Evolutionary conservation across 35 echinoderm and acorn worm genomes (phyloP), one percentile per base, ranked within the genome.

Genomic region (Ptychodera flava): DNA sequence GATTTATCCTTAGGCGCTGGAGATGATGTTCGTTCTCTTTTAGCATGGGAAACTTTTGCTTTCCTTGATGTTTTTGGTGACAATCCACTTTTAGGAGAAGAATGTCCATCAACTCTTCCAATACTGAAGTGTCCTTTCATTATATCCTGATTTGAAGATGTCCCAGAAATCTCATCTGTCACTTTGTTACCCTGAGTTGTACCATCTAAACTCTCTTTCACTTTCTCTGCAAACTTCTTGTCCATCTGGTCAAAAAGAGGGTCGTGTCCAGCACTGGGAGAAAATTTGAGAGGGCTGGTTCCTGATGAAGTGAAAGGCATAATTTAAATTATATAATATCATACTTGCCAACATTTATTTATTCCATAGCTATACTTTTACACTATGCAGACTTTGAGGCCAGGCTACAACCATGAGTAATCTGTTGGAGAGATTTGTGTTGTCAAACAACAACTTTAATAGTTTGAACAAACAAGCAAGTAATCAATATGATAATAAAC

Each of bases 61-160:
- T 93, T 92, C 32, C 92, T 29, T 38, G 79, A 81, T 31, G 86
- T 79, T 38, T 99, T 94, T 6, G 96, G 93, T 22, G 96, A 99
- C 76, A 94, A 78, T 35, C 91, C 89, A 34, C 81, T 90, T 81
- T 99, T 99, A 34, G 96, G 96, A 31, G 96, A 99, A 28, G 79
- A 78, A 52, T 87, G 89, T 27, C 90, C 89, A 36, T 91, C 88
- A 10, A 90, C 86, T 79, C 87, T 92, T 53, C 96, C 96, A 33
- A 99, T 99, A 1, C 90, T 90, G 31, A 99, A 99, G 36, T 94
- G 93, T 16, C 93, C 89, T 85, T 94, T 93, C 15, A 84, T 82
- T 16, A 87, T 87, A 83, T 83, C 35, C 81, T 90, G 31, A 64
- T 22, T 22, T 64, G 45, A 12, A 22, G 22, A 64, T 64, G 45